Evolutionary conservation across 2,888 invertebrate genomes (phyloP).

Genomic region (Nomada ferruginata): DNA sequence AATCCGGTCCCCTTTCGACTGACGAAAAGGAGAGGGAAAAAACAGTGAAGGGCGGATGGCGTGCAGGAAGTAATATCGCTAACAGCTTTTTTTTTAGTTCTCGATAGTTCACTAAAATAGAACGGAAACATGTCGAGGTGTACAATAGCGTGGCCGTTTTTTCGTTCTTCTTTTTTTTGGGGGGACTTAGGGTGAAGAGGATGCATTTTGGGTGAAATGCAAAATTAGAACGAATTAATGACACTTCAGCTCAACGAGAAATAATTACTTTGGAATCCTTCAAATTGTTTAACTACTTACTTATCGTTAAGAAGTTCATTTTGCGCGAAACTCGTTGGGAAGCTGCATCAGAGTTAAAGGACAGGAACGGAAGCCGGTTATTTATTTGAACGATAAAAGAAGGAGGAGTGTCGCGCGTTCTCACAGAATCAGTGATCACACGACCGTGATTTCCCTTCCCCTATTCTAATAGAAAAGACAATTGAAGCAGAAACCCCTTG

Average conservation of each 20-base stretch:
- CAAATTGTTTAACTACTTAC: no score
- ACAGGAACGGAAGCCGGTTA: background rate
- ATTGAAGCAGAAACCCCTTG: conserved; percentile 36
- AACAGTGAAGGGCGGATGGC: background rate
- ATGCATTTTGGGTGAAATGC: background rate
- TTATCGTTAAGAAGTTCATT: no score
- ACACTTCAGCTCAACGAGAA: no score
- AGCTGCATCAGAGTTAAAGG: background rate
- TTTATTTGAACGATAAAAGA: conserved; percentile 40
- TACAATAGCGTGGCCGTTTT: background rate
- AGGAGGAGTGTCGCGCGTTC: conserved; percentile 52
- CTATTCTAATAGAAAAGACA: conserved; percentile 50
- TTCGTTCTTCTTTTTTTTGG: background rate
- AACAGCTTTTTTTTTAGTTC: background rate
- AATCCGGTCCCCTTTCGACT: conserved; percentile 45
- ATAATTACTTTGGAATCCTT: no score
- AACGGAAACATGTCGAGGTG: conserved; percentile 9
- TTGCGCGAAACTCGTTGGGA: background rate
- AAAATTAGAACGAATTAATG: no score
- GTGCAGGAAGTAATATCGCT: conserved; percentile 25
- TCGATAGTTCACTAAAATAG: conserved; percentile 40
- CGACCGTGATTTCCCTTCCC: conserved; percentile 55
- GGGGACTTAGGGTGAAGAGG: background rate
- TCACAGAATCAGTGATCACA: conserved; percentile 60
- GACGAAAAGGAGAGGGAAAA: conserved; percentile 26